Evolutionary conservation across 2,797 vertebrate genomes (phyloP), one percentile per base, ranked within the genome.

Genomic region (Gymnopithys bicolor): DNA sequence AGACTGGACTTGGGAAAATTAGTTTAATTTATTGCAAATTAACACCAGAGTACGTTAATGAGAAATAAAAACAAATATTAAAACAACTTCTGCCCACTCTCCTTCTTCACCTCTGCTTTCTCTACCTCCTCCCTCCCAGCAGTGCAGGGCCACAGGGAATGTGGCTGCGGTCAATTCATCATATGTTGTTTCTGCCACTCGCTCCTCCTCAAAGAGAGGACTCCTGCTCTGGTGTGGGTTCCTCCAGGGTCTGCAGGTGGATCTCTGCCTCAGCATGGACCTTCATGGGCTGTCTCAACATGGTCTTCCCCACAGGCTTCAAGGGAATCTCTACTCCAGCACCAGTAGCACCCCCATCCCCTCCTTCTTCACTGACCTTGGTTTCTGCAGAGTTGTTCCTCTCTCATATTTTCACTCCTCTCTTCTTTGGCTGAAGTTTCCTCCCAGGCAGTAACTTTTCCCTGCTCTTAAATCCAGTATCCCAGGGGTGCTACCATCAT

Each of bases 401-500:
- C 24, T 55, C 30, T 9, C 28, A 13, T 28, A 11, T 53, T 69
- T n/a, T 59, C 62, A 22, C 28, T 78, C 39, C 21, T 35, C 33
- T 51, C 27, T 43, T 68, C 35, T 89, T 46, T 41, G 66, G 39
- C 30, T 67, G 46, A n/a, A 66, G 3, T 45, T 52, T 77, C 24
- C 10, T 70, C 21, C 28, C 33, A 19, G n/a, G 10, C 30, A 64
- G 33, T 32, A 27, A 39, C 25, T 24, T 39, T 63, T 5, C 11
- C 4, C 4, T 9, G 6, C 39, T 35, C 19, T 46, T 23, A 23
- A 55, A 41, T 15, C 10, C 16, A 12, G 70, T 25, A 11, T 13
- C 2, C 3, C 22, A 63, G 33, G 69, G 53, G 21, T 1, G 0
- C 15, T 24, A 4, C 13, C 23, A 12, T 3, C 0, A 0, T 10